These are phyloP conservation scores for Polydrusus cervinus DNA, from an alignment of 2,888 invertebrate genomes.

Conservation along the genomic window DNA sequence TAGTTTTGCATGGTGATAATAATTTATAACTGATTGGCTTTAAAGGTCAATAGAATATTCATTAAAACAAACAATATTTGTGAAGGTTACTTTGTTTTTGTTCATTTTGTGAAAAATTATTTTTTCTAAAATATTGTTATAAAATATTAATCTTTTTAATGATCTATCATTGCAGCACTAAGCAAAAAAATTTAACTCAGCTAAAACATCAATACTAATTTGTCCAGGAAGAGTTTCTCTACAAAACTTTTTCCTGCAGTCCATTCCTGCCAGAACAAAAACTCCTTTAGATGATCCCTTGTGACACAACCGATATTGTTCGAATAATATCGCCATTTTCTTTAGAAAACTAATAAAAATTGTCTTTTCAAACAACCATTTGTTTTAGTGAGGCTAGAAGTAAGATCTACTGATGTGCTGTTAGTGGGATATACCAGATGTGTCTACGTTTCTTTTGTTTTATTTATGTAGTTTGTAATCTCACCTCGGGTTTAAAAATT, in stretches of 20 bases:
- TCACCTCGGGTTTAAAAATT: not conserved
- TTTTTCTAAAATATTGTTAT: no score
- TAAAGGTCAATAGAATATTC: no score
- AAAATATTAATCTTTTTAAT: no score
- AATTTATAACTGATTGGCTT: no score
- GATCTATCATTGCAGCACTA: no score
- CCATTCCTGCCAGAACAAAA: conserved; percentile 8
- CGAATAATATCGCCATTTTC: conserved; percentile 30
- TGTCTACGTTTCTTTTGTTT: not conserved
- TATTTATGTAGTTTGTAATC: not conserved
- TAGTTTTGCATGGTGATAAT: no score
- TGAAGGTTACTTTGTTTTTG: no score
- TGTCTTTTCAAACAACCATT: conserved; percentile 38
- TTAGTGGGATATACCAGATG: conserved; percentile 21
- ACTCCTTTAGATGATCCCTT: conserved; percentile 7
- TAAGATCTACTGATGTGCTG: conserved; percentile 1
- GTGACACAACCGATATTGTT: conserved; percentile 30
- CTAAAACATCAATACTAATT: not conserved
- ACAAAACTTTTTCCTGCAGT: conserved; percentile 1
- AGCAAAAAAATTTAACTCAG: no score
- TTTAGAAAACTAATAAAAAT: conserved; percentile 39
- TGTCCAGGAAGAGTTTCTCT: not conserved
- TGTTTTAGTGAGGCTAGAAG: conserved; percentile 28
- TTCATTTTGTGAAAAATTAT: no score
- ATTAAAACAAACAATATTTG: no score